Base-by-base conservation (phyloP, 1,140 invertebrate species). In the Paralvinella palmiformis region DNA sequence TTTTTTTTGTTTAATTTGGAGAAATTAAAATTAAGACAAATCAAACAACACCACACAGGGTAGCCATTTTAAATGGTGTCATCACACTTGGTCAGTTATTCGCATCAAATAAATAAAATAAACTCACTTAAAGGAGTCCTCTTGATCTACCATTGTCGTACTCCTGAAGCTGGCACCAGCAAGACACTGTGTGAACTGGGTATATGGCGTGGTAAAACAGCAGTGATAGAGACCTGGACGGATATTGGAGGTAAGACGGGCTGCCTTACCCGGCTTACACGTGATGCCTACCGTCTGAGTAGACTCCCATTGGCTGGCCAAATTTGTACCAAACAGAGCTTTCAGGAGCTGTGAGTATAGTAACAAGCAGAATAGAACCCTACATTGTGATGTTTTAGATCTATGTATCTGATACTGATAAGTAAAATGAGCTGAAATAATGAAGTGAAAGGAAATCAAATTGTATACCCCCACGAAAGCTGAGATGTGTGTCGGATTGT, bases 241-340 rank as follows among this genome's bases (percentile, higher is more conserved):
- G 15, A 65, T 64, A 37, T 75, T 71, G 22, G 65, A 65, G 32
- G 69, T 56, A 31, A 78, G 63, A 57, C 76, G 66, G 13, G 68
- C 68, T 17, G 70, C 65, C 37, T 75, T 74, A 7, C 72, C 71
- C 6, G 68, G 71, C 60, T 74, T 72, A 10, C 62, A 65, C 2
- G 10, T 24, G 31, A 37, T 24, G 41, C 48, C 44, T 72, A 69
- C 56, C 73, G 66, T 33, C 44, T 69, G 65, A 48, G 27, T 35
- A 13, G 79, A 74, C 36, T 82, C 80, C 79, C 86, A 87, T 31
- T 88, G 85, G n/a, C 84, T 84, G 13, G 85, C 83, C 66, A 91
- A 83, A 73, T 93, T 92, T 0, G 86, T 88, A 1, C 88, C 88
- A 80, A 92, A 94, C 1, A 94, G 77, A 69, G 88, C 88, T 79